These are phyloP conservation scores for Tautogolabrus adspersus DNA, from an alignment of 2,113 vertebrate species.

Conservation along the genomic window DNA sequence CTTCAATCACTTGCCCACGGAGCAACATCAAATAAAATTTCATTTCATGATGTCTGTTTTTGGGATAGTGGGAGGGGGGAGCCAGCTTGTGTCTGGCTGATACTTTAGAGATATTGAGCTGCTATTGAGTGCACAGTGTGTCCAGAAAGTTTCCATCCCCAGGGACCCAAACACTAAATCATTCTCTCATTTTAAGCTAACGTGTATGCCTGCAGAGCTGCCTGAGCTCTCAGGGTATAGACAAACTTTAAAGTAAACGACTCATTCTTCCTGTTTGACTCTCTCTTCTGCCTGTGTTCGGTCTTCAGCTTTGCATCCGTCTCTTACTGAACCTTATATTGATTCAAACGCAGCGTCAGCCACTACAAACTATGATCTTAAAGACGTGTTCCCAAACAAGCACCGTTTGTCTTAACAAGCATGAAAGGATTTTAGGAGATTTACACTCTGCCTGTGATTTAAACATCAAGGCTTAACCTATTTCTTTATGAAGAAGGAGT, in stretches of 20 bases:
- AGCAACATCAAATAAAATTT: slow-evolving; percentile 72
- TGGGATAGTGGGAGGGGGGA: slow-evolving; percentile 50
- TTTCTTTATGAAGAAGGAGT: slow-evolving; percentile 79
- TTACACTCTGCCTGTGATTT: slow-evolving; percentile 76
- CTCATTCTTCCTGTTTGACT: slow-evolving; percentile 32
- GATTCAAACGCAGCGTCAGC: slow-evolving; percentile 56
- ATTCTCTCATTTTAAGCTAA: slow-evolving; percentile 64
- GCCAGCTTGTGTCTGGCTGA: slow-evolving; percentile 51
- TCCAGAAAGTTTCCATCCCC: slow-evolving; percentile 66
- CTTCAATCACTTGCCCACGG: slow-evolving; percentile 69
- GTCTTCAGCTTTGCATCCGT: slow-evolving; percentile 31
- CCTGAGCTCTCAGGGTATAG: slow-evolving; percentile 33
- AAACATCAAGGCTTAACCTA: slow-evolving; percentile 83
- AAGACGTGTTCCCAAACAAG: slow-evolving; percentile 68
- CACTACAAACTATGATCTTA: slow-evolving; percentile 67
- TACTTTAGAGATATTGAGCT: slow-evolving; percentile 75
- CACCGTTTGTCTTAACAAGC: slow-evolving; percentile 76
- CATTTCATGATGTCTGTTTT: slow-evolving; percentile 67
- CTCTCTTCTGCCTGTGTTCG: slow-evolving; percentile 7
- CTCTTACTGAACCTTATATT: slow-evolving; percentile 31
- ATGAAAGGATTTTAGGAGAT: slow-evolving; percentile 80
- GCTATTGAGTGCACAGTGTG: slow-evolving; percentile 65
- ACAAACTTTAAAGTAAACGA: slow-evolving; percentile 51
- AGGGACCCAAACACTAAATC: slow-evolving; percentile 59
- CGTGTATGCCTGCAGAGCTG: slow-evolving; percentile 38